These are phyloP conservation scores for Poeciliopsis occidentalis DNA, from an alignment of 2,113 vertebrate species.

Conservation along the genomic window DNA sequence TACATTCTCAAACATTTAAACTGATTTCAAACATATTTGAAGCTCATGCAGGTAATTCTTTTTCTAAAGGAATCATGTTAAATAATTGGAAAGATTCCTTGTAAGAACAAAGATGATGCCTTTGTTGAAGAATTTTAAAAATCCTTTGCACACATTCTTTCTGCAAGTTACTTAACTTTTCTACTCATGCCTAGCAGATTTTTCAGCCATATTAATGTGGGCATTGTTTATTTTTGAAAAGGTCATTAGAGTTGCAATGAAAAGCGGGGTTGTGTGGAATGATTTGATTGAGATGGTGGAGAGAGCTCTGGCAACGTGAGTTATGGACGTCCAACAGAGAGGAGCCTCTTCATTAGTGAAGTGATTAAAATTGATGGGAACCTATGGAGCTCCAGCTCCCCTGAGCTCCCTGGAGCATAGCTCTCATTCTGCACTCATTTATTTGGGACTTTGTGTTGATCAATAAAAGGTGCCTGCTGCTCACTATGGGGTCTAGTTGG, in stretches of 20 bases:
- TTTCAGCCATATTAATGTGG: slow-evolving; percentile 70
- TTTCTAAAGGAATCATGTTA: not conserved
- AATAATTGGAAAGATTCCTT: not conserved
- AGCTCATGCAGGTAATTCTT: not conserved
- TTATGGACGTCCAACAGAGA: slow-evolving; percentile 84
- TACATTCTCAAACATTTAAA: no score
- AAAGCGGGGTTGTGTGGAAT: slow-evolving; percentile 69
- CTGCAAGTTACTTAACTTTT: slow-evolving; percentile 63
- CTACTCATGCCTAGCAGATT: slow-evolving; percentile 70
- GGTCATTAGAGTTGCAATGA: slow-evolving; percentile 77
- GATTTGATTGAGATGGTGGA: slow-evolving; percentile 81
- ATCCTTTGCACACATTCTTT: slow-evolving; percentile 22
- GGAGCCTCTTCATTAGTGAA: slow-evolving; percentile 85
- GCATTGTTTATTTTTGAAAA: slow-evolving; percentile 82
- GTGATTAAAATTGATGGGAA: slow-evolving; percentile 87
- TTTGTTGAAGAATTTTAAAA: slow-evolving; percentile 10
- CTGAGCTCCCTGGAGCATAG: slow-evolving; percentile 81
- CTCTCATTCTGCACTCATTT: slow-evolving; percentile 84
- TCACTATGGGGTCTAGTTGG: slow-evolving; percentile 78
- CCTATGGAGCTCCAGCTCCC: slow-evolving; percentile 75
- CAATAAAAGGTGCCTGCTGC: slow-evolving; percentile 84
- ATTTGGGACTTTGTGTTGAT: slow-evolving; percentile 86
- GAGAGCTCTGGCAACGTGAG: slow-evolving; percentile 79
- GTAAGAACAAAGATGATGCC: not conserved
- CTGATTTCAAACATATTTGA: no score